A percentile compares a stretch with the other conserved stretches of the same genome.
Evolutionary conservation across 2,888 invertebrate genomes (phyloP).

Genomic region (Rhabditoides inermis): DNA sequence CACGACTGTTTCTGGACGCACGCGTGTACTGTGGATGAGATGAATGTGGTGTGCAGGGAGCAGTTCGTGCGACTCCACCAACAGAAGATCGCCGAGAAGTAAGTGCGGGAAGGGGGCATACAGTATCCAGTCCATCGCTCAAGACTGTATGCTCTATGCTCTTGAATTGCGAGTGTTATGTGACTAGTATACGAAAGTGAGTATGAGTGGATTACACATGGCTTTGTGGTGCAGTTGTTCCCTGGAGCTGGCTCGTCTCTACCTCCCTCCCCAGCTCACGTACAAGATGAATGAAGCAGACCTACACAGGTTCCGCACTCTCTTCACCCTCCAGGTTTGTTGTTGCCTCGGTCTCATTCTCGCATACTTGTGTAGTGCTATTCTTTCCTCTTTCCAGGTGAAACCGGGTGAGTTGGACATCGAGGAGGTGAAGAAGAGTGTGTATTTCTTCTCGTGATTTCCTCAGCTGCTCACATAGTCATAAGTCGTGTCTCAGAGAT

Average conservation of each 20-base stretch:
- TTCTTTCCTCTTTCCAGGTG: slow-evolving; percentile 5
- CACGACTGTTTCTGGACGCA: slow-evolving; percentile 99
- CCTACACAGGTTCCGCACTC: slow-evolving; percentile 6
- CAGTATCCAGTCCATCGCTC: slow-evolving; percentile 54
- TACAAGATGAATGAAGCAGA: slow-evolving; percentile 10
- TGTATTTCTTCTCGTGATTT: no score
- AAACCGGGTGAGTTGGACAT: slow-evolving; percentile 54
- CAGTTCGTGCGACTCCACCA: slow-evolving; percentile 93
- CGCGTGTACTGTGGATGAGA: slow-evolving; percentile 71
- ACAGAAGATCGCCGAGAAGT: slow-evolving; percentile 77
- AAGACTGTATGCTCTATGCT: not conserved
- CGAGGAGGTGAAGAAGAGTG: slow-evolving; percentile 52
- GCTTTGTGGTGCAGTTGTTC: slow-evolving; percentile 14
- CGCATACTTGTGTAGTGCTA: not conserved
- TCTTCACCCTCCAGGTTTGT: slow-evolving; percentile 15
- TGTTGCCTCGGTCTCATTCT: not conserved
- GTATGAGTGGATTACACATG: no score
- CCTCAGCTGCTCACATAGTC: no score
- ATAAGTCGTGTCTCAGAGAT: no score
- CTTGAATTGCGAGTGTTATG: not conserved
- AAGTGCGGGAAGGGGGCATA: slow-evolving; percentile 65
- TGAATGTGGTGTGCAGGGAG: slow-evolving; percentile 92
- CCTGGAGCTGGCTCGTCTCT: slow-evolving; percentile 15
- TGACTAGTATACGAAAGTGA: not conserved
- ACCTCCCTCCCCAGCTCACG: slow-evolving; percentile 14